A percentile compares a stretch with the other conserved stretches of the same genome.
These are phyloP conservation scores for Drosophila quinaria DNA, from an alignment of 2,888 invertebrate genomes.

Conservation along the genomic window DNA sequence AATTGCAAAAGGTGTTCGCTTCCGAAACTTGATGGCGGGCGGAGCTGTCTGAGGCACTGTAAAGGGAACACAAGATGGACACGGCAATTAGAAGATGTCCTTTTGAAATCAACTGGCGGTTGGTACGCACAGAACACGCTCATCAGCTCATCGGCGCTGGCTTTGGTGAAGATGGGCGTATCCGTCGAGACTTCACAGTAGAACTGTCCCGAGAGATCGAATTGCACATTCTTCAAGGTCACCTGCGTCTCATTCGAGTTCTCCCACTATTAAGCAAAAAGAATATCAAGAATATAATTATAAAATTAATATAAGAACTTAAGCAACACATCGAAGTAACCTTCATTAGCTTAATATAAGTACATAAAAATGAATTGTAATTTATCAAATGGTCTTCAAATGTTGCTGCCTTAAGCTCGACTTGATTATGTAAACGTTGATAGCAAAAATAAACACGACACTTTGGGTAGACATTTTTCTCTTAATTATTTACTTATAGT, in stretches of 20 bases:
- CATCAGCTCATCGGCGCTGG: constrained; percentile 91
- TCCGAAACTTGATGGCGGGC: constrained; percentile 89
- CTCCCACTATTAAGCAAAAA: constrained; percentile 75
- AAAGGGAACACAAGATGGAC: constrained; percentile 25
- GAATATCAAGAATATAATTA: neutral
- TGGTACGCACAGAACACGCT: constrained; percentile 91
- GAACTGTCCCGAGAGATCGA: constrained; percentile 92
- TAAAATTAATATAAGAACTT: neutral
- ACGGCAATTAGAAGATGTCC: constrained; percentile 35
- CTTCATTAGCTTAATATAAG: neutral
- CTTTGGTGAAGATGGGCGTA: constrained; percentile 93
- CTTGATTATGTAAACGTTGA: neutral
- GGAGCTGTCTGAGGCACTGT: constrained; percentile 88
- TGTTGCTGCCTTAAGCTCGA: constrained; percentile 5
- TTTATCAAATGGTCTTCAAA: constrained; percentile 13
- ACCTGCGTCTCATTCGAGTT: constrained; percentile 84
- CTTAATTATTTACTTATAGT: constrained; percentile 7
- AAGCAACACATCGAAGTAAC: neutral
- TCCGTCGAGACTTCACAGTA: constrained; percentile 93
- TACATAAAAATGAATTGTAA: constrained; percentile 13
- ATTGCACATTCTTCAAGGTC: constrained; percentile 90
- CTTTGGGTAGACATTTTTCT: neutral
- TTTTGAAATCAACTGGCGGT: constrained; percentile 27
- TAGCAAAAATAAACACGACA: constrained; percentile 10
- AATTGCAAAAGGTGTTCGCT: constrained; percentile 87